Evolutionary conservation across 2,888 invertebrate genomes (phyloP), one percentile per base, ranked within the genome.

Genomic region (Drosophila crucigera): DNA sequence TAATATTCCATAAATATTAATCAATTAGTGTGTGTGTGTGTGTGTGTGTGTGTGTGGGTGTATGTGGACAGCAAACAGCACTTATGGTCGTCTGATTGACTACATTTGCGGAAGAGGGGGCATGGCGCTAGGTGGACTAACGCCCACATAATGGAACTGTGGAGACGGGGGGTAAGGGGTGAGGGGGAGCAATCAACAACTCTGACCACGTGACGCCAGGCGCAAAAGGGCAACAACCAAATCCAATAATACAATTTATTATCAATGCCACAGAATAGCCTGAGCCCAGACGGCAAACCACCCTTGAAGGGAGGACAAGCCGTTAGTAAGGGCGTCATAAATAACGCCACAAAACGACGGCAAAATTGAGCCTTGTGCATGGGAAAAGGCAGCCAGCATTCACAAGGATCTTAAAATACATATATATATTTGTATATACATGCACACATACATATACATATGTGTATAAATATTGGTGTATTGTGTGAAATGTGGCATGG

Each of bases 221-320:
- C 73, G 73, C 61, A 28, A 73, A 81, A 73, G 72, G 83, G 80
- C 83, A 84, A 82, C 88, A 80, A 82, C 76, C 83, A 85, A 85
- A 90, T 85, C 83, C 85, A 90, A 85, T 85, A 85, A 88, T 72
- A 78, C 71, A 90, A 85, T 90, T 90, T 90, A 90, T 82, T 84
- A 73, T 76, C 85, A 84, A 88, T 74, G 78, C 47, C 74, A 69
- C 30, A 41, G 30, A 35, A 50, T 9, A 61, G 28, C 30, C 11
- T 5, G 53, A 49, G 28, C 16, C 14, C 49, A 49, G 41, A 22
- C 56, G 14, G 10, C 22, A 55, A 68, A 60, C 49, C 62, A 80
- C 59, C 72, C 77, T 53, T 33, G 19, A 41, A 55, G 37, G 56
- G 56, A 28, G 39, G 56, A 47, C 16, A 39, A 61, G 22, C 11